These are phyloP conservation scores for Lamellibrachia columna DNA, from an alignment of 2,888 invertebrate species.

Conservation along the genomic window DNA sequence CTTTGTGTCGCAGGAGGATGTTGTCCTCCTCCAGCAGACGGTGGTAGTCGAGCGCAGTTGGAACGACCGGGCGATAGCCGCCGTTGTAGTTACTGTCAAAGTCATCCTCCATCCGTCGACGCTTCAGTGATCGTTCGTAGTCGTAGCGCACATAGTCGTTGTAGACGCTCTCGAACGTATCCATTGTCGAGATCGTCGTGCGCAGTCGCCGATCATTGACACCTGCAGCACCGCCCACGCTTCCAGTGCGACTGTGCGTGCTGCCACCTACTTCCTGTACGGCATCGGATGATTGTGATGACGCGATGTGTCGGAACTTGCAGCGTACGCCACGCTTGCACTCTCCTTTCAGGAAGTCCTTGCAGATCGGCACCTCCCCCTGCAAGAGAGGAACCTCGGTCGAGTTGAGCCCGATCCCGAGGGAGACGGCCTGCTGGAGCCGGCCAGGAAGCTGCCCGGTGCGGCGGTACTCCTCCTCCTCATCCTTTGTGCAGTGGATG, in stretches of 20 bases:
- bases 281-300: constrained; percentile 27
- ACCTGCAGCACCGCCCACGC: constrained; percentile 20
- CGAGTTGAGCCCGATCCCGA: constrained; percentile 46
- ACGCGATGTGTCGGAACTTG: constrained; percentile 68
- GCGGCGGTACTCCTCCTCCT: constrained; percentile 76
- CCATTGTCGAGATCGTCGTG: constrained; percentile 18
- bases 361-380: constrained; percentile 69
- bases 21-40: constrained; percentile 72
- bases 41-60: constrained; percentile 21
- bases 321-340: constrained; percentile 70
- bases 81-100: background rate
- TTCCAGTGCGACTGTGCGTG: constrained; percentile 32
- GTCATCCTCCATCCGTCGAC: constrained; percentile 48
- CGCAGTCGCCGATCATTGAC: background rate
- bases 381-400: background rate
- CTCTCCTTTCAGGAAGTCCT: constrained; percentile 72
- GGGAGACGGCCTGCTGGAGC: constrained; percentile 59
- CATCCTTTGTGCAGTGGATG: constrained; percentile 79
- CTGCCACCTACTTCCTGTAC: constrained; percentile 31
- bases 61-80: background rate
- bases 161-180: constrained; percentile 18
- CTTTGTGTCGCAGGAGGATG: constrained; percentile 73
- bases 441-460: constrained; percentile 77
- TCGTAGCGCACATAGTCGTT: constrained; percentile 46
- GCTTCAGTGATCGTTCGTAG: constrained; percentile 42